These are phyloP conservation scores for Muscina levida DNA, from an alignment of 2,888 invertebrate species.

Conservation along the genomic window DNA sequence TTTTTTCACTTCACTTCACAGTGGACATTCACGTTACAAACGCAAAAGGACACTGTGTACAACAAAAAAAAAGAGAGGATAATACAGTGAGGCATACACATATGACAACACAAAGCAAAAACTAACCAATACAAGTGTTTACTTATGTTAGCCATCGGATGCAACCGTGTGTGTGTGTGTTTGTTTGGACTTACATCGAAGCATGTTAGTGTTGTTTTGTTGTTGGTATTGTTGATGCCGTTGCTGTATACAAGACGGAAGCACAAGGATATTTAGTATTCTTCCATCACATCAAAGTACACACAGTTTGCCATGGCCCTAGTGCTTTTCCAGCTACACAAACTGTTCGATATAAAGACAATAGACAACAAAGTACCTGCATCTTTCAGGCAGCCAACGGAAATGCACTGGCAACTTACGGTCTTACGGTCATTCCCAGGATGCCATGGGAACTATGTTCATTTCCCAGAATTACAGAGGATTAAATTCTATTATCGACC, in stretches of 20 bases:
- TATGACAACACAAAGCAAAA: background rate
- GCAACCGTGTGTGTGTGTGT: background rate
- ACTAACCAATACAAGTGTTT: constrained; percentile 39
- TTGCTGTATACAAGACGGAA: constrained; percentile 1
- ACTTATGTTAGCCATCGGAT: constrained; percentile 35
- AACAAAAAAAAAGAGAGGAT: constrained; percentile 15
- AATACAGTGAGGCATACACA: constrained; percentile 1
- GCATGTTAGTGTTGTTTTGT: constrained; percentile 5
- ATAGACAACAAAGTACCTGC: constrained; percentile 16
- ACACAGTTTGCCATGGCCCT: background rate
- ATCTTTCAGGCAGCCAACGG: constrained; percentile 16
- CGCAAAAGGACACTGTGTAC: too few species aligned
- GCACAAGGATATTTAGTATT: constrained; percentile 33
- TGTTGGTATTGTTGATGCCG: too few species aligned
- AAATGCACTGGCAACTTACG: constrained; percentile 33
- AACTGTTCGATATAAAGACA: constrained; percentile 29
- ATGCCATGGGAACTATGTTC: background rate
- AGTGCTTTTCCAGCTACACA: constrained; percentile 21
- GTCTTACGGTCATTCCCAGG: background rate
- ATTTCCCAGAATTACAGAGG: background rate
- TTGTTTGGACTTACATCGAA: background rate
- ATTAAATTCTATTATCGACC: constrained; percentile 14
- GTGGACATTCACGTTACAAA: background rate
- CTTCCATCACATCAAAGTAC: constrained; percentile 1
- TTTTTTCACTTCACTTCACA: constrained; percentile 22